Evolutionary conservation across 2,888 invertebrate genomes (phyloP), one percentile per base, ranked within the genome.

Genomic region (Cantharis nigra): DNA sequence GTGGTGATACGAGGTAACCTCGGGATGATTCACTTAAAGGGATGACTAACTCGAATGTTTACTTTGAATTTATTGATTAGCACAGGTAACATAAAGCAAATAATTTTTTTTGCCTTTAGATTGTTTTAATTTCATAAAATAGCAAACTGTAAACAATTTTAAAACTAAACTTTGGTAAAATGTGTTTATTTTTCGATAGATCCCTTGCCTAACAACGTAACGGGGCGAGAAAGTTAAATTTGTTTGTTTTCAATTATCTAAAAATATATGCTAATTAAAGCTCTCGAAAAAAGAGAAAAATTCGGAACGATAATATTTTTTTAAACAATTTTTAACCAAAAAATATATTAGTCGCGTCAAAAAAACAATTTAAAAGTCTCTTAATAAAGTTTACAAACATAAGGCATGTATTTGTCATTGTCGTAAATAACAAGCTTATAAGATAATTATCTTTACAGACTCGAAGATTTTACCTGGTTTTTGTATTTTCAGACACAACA

Each of bases 21-120:
- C 33, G 33, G 72, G n/a, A 77, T 81, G 81, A 81, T 76, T 81
- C 81, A 81, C 77, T 81, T 80, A 74, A 71, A 75, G 78, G 79
- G 79, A 70, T 81, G 81, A 81, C 81, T 81, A 81, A 81, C 74
- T 79, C 77, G 49, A 33, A 63, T 77, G 76, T 72, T 80, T 76
- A 75, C 71, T 64, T 62, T 75, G 62, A 63, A 69, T 69, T 70
- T 78, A 75, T 78, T 71, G 78, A 78, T 75, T 70, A 67, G 13
- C 28, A 33, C 23, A 69, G 63, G 18, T 49, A 33, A 69, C 23
- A 26, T 26, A 69, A 69, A 69, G 26, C 28, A 26, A 70, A 33
- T 49, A 49, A n/a, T 49, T 49, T 49, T 49, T 49, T 49, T n/a
- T 2, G 4, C 49, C 49, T 49, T 49, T n/a, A 5, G 49, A 49